Evolutionary conservation across 1,140 invertebrate species (phyloP).

Genomic region (Papilio aristodemus): DNA sequence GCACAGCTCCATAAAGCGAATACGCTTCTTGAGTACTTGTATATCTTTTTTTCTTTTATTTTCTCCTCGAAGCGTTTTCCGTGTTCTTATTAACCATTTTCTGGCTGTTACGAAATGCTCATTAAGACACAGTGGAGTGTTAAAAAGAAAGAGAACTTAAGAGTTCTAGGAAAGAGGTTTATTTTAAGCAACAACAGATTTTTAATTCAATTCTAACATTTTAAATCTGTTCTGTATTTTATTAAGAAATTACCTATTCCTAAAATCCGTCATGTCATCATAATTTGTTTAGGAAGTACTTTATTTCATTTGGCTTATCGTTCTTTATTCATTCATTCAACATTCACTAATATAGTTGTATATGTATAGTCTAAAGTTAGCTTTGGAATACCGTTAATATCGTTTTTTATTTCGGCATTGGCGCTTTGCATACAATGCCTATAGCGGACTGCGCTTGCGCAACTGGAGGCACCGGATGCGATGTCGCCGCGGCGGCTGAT

Average conservation of each 20-base stretch:
- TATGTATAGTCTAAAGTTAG: conserved; percentile 2
- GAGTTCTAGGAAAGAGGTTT: not conserved
- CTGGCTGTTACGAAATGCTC: not conserved
- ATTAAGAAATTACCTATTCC: too few species aligned
- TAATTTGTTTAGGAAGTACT: too few species aligned
- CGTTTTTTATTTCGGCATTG: conserved; percentile 62
- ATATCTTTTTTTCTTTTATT: conserved; percentile 7
- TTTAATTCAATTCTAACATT: not conserved
- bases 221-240: too few species aligned
- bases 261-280: too few species aligned
- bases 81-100: conserved; percentile 8
- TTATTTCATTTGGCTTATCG: too few species aligned
- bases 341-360: not conserved
- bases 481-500: conserved; percentile 44
- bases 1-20: not conserved
- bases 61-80: not conserved
- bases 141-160: conserved; percentile 24
- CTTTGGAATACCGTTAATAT: conserved; percentile 54
- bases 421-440: conserved; percentile 76
- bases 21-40: not conserved
- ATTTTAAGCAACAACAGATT: not conserved
- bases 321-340: not conserved
- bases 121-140: not conserved
- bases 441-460: conserved; percentile 63
- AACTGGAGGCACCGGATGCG: conserved; percentile 70